Conservation (phyloP, 2,888 invertebrate species). For the Chrysolina oricalcia region DNA sequence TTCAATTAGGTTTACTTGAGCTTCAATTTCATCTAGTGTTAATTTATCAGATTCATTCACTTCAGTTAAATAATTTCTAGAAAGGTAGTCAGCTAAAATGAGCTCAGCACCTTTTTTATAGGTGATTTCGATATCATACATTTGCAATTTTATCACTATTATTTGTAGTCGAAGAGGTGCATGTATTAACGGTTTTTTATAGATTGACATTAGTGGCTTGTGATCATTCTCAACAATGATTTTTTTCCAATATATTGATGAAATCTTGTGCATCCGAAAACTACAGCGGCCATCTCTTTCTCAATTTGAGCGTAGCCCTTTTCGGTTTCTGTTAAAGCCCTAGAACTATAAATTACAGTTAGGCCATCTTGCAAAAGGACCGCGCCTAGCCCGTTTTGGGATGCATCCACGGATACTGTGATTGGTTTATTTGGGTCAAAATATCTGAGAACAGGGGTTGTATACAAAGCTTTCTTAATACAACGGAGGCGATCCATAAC, state of each 20-base stretch:
- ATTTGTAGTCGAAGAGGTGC: slow-evolving; percentile 50
- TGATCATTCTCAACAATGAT: slow-evolving; percentile 53
- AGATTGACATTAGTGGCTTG: slow-evolving; percentile 54
- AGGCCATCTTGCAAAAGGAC: slow-evolving; percentile 18
- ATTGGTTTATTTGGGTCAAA: slow-evolving; percentile 22
- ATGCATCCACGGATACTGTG: slow-evolving; percentile 24
- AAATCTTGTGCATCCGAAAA: slow-evolving; percentile 56
- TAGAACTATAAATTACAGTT: slow-evolving; percentile 27
- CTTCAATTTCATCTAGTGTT: slow-evolving; percentile 25
- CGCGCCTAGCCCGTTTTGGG: slow-evolving; percentile 24
- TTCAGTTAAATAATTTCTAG: slow-evolving; percentile 40
- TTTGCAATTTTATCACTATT: slow-evolving; percentile 52
- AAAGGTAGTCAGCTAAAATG: slow-evolving; percentile 53
- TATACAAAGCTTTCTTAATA: slow-evolving; percentile 19
- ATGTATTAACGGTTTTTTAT: slow-evolving; percentile 47
- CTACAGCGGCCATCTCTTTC: slow-evolving; percentile 49
- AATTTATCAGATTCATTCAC: slow-evolving; percentile 27
- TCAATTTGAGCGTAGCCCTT: slow-evolving; percentile 25
- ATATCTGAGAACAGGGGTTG: slow-evolving; percentile 28
- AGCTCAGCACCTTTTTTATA: slow-evolving; percentile 53
- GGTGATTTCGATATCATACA: slow-evolving; percentile 47
- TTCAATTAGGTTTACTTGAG: slow-evolving; percentile 26
- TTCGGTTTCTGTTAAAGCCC: slow-evolving; percentile 22
- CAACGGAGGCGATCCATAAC: too few relatives aligned
- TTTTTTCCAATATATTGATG: slow-evolving; percentile 45